Base-by-base conservation (phyloP, 1,140 invertebrate genomes). In the Drosophila sproati region DNA sequence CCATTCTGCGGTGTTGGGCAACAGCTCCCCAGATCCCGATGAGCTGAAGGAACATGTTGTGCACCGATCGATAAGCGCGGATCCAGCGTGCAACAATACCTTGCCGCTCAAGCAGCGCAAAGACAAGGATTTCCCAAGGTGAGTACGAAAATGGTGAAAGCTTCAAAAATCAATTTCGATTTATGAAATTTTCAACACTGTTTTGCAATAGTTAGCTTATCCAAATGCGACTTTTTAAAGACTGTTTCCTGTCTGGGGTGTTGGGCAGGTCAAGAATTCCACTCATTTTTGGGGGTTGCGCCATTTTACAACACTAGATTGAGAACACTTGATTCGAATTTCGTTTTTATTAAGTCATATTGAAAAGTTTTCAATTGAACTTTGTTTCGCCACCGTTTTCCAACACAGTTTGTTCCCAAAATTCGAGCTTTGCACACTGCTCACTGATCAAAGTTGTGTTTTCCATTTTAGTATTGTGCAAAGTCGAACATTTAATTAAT, bases 101-200 rank as follows among this genome's bases (percentile, higher is more conserved):
- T 7, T 41, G 10, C 28, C 45, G 8, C 45, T 60, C 1, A 68
- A 74, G 70, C 57, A 76, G 56, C 70, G 71, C 34, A 71, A 70
- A 8, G 69, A 71, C 31, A 85, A 80, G 71, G 79, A 92, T 72
- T 92, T 92, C 52, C 77, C 87, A 10, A 91, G 91, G 91, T 92
- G 35, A 81, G 81, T 74, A 4, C 7, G 35, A 51, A 7, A 8
- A 20, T 55, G 56, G 28, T 10, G 41, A 39, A 5, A 34, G 43
- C 32, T 39, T 52, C 39, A 32, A 32, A 47, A 43, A 31, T 54
- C 37, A 31, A 29, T 6, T 37, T 54, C 0, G 31, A n/a, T 45
- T 54, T 54, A 35, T 51, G 8, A 37, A 34, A 29, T 41, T 45
- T 5, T 4, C 29, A 43, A 57, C 10, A 20, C 28, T 43, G 7